These are phyloP conservation scores for Clostera curtula DNA, from an alignment of 2,888 invertebrate species.

Conservation along the genomic window DNA sequence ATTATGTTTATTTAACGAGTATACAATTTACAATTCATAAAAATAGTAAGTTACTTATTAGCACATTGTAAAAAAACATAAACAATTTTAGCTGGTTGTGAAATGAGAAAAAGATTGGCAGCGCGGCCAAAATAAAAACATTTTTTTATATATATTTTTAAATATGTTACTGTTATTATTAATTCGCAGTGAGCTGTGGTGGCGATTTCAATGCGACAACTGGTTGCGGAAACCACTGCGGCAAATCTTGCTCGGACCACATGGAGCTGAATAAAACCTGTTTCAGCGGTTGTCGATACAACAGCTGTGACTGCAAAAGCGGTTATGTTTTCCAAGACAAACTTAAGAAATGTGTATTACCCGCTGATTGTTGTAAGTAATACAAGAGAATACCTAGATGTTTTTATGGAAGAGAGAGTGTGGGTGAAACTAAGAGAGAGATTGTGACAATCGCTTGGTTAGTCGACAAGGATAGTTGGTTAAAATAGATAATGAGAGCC, in stretches of 20 bases:
- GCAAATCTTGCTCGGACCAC: slow-evolving; percentile 46
- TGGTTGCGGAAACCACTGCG: slow-evolving; percentile 54
- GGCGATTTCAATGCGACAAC: slow-evolving; percentile 45
- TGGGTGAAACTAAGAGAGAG: too few species aligned
- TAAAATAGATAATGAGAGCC: too few species aligned
- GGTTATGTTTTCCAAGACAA: slow-evolving; percentile 42
- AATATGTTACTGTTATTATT: slow-evolving; percentile 7
- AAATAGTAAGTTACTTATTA: too few species aligned
- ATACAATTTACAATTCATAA: too few species aligned
- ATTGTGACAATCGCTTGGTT: too few species aligned
- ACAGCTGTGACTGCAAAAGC: slow-evolving; percentile 43
- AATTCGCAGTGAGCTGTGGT: slow-evolving; percentile 38
- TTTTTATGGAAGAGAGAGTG: too few species aligned
- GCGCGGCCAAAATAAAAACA: neutral
- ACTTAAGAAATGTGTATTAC: slow-evolving; percentile 31
- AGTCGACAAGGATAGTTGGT: too few species aligned
- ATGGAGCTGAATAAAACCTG: slow-evolving; percentile 45
- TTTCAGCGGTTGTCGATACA: slow-evolving; percentile 44
- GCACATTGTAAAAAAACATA: too few species aligned
- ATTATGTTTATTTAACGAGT: neutral
- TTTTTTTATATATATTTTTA: too few species aligned
- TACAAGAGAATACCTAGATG: too few species aligned
- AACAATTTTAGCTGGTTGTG: too few species aligned
- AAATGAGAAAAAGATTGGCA: too few species aligned
- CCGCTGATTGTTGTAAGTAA: slow-evolving; percentile 45